Percentiles rank a stretch among this genome's conserved stretches.
phyloP scores from a whole-genome alignment of 2,113 vertebrate genomes.

The Anhinga rufa region DNA sequence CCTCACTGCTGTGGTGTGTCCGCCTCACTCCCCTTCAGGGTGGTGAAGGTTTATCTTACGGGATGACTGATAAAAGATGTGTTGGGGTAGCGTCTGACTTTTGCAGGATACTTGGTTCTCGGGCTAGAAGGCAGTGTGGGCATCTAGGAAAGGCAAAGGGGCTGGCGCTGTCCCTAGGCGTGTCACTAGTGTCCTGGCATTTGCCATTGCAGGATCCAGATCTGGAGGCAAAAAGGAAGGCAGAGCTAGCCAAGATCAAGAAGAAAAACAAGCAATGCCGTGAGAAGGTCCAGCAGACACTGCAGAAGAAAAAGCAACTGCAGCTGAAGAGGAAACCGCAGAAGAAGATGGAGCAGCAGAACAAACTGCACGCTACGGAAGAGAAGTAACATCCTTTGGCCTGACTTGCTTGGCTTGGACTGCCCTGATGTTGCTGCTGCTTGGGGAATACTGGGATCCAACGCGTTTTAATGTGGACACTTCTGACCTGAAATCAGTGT shows the following conservation, averaged over 20 bases:
- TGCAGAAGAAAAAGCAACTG: constrained; percentile 63
- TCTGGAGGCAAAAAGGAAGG: constrained; percentile 81
- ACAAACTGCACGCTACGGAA: neutral
- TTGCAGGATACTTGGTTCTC: neutral
- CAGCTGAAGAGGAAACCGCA: constrained; percentile 50
- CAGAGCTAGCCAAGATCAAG: constrained; percentile 85
- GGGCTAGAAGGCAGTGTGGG: neutral
- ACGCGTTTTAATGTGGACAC: rapidly evolving
- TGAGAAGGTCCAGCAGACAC: constrained; percentile 67
- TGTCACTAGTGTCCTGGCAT: neutral
- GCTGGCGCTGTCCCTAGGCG: neutral
- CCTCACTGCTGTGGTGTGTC: neutral
- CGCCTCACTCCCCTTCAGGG: neutral
- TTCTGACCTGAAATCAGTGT: neutral
- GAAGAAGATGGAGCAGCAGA: constrained; percentile 44
- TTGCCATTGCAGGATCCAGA: constrained; percentile 83
- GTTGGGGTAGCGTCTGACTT: neutral
- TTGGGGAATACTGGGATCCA: neutral
- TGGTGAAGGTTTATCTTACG: neutral
- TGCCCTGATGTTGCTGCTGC: neutral
- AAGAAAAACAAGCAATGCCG: constrained; percentile 78
- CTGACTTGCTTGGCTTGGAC: neutral
- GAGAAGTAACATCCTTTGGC: neutral
- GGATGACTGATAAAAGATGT: neutral
- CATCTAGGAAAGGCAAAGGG: neutral